A percentile compares a stretch with the other conserved stretches of the same genome.
phyloP scores from a whole-genome alignment of 2,888 invertebrate genomes.

The Augiades crinisus region DNA sequence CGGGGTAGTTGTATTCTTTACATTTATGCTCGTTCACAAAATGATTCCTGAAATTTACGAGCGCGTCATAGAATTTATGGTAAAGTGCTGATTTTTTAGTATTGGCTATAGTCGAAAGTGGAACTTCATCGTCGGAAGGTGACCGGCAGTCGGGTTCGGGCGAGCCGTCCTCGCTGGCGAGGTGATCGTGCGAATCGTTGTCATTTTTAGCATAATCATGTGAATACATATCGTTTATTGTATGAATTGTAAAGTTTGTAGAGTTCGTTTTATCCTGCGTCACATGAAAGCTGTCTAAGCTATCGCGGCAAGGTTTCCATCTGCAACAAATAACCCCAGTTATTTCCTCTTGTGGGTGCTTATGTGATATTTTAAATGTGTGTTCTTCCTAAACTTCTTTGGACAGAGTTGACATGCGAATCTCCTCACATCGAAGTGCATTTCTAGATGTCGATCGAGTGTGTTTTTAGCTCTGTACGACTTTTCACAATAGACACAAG shows the following conservation, averaged over 20 bases:
- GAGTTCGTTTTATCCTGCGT: constrained; percentile 8
- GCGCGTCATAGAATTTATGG: constrained; percentile 51
- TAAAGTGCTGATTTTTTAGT: constrained; percentile 41
- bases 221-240: not conserved
- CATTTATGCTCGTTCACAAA: constrained; percentile 41
- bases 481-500: constrained; percentile 64
- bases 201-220: not conserved
- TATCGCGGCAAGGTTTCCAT: constrained; percentile 39
- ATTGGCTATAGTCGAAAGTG: constrained; percentile 46
- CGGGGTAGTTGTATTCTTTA: constrained; percentile 36
- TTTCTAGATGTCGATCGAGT: constrained; percentile 52
- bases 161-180: not conserved
- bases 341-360: constrained; percentile 53
- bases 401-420: constrained; percentile 55
- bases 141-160: constrained; percentile 18
- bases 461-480: constrained; percentile 54
- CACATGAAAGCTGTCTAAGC: constrained; percentile 14
- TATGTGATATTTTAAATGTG: constrained; percentile 62
- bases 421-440: constrained; percentile 53
- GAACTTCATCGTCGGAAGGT: constrained; percentile 45
- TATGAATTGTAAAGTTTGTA: constrained; percentile 17
- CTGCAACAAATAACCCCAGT: constrained; percentile 65
- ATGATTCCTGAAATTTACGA: constrained; percentile 59
- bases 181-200: constrained; percentile 2
- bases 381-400: constrained; percentile 55